A percentile compares a stretch with the other conserved stretches of the same genome.
These are phyloP conservation scores for Hyppa rectilinea DNA, from an alignment of 2,888 invertebrate genomes.

Conservation along the genomic window DNA sequence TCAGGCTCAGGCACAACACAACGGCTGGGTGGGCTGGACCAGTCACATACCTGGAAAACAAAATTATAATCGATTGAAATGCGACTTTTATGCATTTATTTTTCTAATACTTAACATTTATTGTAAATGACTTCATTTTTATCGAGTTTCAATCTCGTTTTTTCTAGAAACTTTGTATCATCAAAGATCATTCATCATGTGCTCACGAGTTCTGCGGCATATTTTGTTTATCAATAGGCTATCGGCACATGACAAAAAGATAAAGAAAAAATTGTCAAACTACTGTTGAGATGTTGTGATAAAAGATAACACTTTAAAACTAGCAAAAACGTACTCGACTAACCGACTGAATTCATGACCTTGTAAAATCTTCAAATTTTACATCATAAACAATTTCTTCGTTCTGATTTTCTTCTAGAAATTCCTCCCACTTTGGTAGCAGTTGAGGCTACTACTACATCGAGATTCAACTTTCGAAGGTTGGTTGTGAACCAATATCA, in stretches of 20 bases:
- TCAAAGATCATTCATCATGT: constrained; percentile 5
- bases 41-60: constrained; percentile 81
- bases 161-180: not conserved
- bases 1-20: constrained; percentile 78
- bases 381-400: not conserved
- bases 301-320: constrained; percentile 37
- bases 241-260: constrained; percentile 36
- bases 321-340: not conserved
- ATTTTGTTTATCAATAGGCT: constrained; percentile 35
- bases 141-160: not conserved
- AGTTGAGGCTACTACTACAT: not conserved
- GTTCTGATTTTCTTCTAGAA: not conserved
- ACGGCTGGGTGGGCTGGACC: constrained; percentile 75
- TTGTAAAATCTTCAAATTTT: not conserved
- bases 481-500: not conserved
- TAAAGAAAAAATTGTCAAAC: constrained; percentile 34
- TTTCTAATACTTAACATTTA: not conserved
- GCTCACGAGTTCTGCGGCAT: not conserved
- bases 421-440: not conserved
- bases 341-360: constrained; percentile 5
- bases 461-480: not conserved
- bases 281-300: constrained; percentile 43
- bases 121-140: not conserved
- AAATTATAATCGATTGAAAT: not conserved
- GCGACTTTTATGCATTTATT: too few species aligned